phyloP scores from a whole-genome alignment of 2,888 invertebrate species.

The Anarsia innoxiella region DNA sequence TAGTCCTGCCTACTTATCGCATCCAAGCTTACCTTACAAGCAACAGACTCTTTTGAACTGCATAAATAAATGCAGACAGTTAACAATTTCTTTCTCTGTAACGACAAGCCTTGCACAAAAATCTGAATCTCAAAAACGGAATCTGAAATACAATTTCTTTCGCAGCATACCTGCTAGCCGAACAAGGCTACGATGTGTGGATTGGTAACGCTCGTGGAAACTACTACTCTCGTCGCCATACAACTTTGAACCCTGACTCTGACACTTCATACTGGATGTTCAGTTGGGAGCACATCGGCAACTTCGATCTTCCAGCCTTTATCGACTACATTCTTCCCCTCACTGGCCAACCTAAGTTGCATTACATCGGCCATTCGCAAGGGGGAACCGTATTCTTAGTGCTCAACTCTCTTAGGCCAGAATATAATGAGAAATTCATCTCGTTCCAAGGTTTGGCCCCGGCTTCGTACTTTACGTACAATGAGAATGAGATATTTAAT shows the following conservation, averaged over 20 bases:
- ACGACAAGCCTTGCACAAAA: too few relatives aligned
- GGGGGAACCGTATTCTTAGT: slow-evolving; percentile 52
- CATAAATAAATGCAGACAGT: too few relatives aligned
- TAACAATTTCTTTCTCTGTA: too few relatives aligned
- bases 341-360: slow-evolving; percentile 35
- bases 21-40: too few relatives aligned
- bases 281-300: slow-evolving; percentile 52
- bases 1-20: too few relatives aligned
- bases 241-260: slow-evolving; percentile 29
- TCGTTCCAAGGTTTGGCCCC: slow-evolving; percentile 58
- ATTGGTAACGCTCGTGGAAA: slow-evolving; percentile 86
- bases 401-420: slow-evolving; percentile 44
- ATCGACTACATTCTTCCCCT: slow-evolving; percentile 33
- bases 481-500: slow-evolving; percentile 25
- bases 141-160: too few relatives aligned
- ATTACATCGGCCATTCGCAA: slow-evolving; percentile 57
- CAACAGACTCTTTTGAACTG: too few relatives aligned
- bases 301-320: slow-evolving; percentile 39
- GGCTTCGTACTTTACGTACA: slow-evolving; percentile 43
- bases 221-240: slow-evolving; percentile 66
- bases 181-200: slow-evolving; percentile 84
- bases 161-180: slow-evolving; percentile 64
- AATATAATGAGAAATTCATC: slow-evolving; percentile 44
- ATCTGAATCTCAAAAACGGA: not conserved
- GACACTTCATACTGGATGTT: slow-evolving; percentile 44